Evolutionary conservation across 2,888 invertebrate genomes (phyloP).

Genomic region (Lasioglossum villosulum): DNA sequence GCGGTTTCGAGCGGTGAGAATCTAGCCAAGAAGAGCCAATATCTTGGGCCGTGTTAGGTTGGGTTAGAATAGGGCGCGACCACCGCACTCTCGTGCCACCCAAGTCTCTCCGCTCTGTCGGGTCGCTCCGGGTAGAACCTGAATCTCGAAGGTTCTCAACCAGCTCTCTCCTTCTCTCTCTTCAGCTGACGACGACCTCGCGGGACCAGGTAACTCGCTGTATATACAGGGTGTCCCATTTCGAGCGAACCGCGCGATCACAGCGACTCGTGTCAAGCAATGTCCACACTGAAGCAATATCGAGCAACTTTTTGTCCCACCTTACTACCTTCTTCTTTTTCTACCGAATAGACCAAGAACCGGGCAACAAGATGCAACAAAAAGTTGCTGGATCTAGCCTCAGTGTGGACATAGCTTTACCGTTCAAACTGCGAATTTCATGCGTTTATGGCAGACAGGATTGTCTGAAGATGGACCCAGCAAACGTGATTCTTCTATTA

Average conservation of each 20-base stretch:
- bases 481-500: too few relatives aligned
- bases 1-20: conserved; percentile 74
- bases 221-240: not conserved
- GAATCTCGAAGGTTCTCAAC: conserved; percentile 83
- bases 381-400: not conserved
- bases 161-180: conserved; percentile 57
- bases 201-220: not conserved
- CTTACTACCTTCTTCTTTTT: not conserved
- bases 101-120: conserved; percentile 76
- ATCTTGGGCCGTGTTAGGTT: conserved; percentile 75
- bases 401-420: not conserved
- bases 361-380: not conserved
- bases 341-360: not conserved
- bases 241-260: not conserved
- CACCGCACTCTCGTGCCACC: conserved; percentile 78
- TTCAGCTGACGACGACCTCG: conserved; percentile 50
- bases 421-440: not conserved
- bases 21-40: conserved; percentile 70
- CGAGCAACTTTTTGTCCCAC: not conserved
- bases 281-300: not conserved
- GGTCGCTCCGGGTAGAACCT: conserved; percentile 80
- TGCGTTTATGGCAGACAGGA: not conserved
- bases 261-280: not conserved
- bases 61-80: conserved; percentile 79
- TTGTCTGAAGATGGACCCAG: not conserved